Percentiles rank a stretch among this genome's conserved stretches.
Conservation (phyloP, 2,113 vertebrate genomes). For the Myiozetetes cayanensis region DNA sequence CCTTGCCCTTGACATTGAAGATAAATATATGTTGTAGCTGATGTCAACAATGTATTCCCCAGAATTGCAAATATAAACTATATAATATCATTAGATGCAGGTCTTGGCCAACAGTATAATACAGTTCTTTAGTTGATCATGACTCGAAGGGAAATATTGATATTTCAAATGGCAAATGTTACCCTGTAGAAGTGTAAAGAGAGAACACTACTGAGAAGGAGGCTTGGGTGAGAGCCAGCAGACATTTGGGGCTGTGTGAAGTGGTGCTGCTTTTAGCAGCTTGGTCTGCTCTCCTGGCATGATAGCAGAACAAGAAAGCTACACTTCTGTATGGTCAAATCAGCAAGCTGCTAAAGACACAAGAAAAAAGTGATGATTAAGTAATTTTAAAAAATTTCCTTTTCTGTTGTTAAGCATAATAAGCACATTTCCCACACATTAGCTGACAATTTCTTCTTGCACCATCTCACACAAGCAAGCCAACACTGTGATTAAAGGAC, state of each 20-base stretch:
- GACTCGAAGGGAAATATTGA: constrained; percentile 31
- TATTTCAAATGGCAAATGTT: constrained; percentile 20
- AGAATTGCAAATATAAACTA: background rate
- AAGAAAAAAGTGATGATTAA: background rate
- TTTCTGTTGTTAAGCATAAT: background rate
- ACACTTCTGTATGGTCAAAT: background rate
- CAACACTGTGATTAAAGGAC: background rate
- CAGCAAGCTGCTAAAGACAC: background rate
- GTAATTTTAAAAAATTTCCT: background rate
- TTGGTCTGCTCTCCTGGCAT: background rate
- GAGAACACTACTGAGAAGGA: background rate
- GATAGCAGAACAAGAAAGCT: background rate
- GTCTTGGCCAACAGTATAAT: background rate
- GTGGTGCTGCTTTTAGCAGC: background rate
- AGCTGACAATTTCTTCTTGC: background rate
- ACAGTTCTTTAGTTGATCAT: background rate
- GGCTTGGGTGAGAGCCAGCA: background rate
- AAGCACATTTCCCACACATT: background rate
- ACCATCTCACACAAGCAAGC: background rate
- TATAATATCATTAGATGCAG: background rate
- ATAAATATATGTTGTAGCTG: background rate
- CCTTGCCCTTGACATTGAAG: background rate
- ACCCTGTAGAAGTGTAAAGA: background rate
- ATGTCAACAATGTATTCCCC: background rate
- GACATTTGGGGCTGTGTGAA: background rate